A percentile compares a stretch with the other conserved stretches of the same genome.
phyloP scores from a whole-genome alignment of 2,888 invertebrate species.

The Hermaeophaga mercurialis region DNA sequence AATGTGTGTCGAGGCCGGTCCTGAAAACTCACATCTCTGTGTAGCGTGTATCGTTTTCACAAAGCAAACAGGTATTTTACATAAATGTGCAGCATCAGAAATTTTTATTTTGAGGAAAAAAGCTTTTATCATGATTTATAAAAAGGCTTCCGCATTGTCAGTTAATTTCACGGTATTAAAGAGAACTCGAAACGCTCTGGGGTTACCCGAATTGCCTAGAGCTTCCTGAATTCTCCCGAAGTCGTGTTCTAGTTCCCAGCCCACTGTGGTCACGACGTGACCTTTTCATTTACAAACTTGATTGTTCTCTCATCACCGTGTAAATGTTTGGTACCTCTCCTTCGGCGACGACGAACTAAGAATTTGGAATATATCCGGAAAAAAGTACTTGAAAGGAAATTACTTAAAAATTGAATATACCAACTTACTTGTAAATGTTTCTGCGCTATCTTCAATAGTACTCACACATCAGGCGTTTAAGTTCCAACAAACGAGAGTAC shows the following conservation, averaged over 20 bases:
- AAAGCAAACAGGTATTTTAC: conserved; percentile 28
- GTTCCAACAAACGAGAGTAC: too few relatives aligned
- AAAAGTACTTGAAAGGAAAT: too few relatives aligned
- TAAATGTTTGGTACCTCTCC: conserved; percentile 9
- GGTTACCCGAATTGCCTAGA: conserved; percentile 48
- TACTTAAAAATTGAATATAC: too few relatives aligned
- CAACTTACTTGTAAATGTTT: too few relatives aligned
- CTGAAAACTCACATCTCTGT: background rate
- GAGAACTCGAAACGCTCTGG: conserved; percentile 43
- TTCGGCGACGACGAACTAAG: background rate
- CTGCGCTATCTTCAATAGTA: too few relatives aligned
- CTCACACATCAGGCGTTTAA: too few relatives aligned
- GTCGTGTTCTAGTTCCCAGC: conserved; percentile 56
- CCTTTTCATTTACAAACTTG: conserved; percentile 45
- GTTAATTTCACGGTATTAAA: conserved; percentile 47
- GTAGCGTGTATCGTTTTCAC: conserved; percentile 25
- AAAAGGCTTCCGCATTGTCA: conserved; percentile 51
- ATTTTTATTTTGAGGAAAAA: conserved; percentile 27
- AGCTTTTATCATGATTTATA: conserved; percentile 31
- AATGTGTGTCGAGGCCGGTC: too few relatives aligned
- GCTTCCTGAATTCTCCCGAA: conserved; percentile 44
- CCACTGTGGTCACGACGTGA: conserved; percentile 50
- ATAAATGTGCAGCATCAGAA: conserved; percentile 23
- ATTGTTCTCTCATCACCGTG: conserved; percentile 29
- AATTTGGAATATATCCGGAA: background rate